phyloP scores from a whole-genome alignment of 2,113 vertebrate species.

The Grus americana region DNA sequence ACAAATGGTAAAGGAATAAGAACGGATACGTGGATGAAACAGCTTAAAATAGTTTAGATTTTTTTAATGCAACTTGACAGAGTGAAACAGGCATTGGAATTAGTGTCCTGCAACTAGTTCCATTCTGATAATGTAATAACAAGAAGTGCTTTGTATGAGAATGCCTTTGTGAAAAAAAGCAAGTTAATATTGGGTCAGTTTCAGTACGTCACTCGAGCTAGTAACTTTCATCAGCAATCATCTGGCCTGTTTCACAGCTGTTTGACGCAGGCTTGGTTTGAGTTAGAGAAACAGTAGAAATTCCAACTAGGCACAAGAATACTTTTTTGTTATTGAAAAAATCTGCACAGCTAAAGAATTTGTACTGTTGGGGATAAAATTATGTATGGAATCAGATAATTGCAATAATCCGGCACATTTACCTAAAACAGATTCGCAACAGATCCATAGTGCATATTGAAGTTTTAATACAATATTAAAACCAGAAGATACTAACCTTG shows the following conservation, averaged over 20 bases:
- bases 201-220: background rate
- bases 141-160: background rate
- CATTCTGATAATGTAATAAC: background rate
- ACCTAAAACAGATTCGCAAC: background rate
- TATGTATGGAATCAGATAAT: background rate
- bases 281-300: background rate
- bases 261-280: background rate
- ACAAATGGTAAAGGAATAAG: background rate
- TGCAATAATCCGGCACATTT: background rate
- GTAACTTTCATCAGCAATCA: background rate
- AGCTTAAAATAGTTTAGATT: background rate
- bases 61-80: background rate
- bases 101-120: background rate
- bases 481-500: constrained; percentile 82
- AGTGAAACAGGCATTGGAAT: background rate
- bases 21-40: background rate
- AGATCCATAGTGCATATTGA: background rate
- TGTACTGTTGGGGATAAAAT: background rate
- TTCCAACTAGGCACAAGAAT: background rate
- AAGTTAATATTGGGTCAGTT: background rate
- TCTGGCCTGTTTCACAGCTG: background rate
- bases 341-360: background rate
- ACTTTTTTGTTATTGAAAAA: background rate
- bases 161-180: background rate
- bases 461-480: background rate